Conservation (phyloP, 2,888 invertebrate genomes). For the Hyposoter didymator region DNA sequence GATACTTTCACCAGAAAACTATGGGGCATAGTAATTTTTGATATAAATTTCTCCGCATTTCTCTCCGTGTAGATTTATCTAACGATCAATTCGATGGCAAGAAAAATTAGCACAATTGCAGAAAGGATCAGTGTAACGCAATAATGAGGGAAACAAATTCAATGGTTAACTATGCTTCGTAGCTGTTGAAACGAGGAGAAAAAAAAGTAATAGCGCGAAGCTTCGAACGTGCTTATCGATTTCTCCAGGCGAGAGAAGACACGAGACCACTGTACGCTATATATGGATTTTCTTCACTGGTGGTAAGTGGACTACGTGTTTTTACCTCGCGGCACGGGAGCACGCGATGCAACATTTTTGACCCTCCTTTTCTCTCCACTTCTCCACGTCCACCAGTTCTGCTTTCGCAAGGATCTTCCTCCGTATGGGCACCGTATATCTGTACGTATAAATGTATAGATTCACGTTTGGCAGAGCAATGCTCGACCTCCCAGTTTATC, state of each 20-base stretch:
- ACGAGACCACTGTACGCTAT: slow-evolving; percentile 44
- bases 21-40: no score
- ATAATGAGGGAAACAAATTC: slow-evolving; percentile 48
- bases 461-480: slow-evolving; percentile 56
- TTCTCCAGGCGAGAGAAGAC: slow-evolving; percentile 61
- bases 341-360: slow-evolving; percentile 68
- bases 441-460: slow-evolving; percentile 22
- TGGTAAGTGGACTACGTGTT: slow-evolving; percentile 65
- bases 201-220: slow-evolving; percentile 30
- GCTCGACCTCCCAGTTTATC: slow-evolving; percentile 63
- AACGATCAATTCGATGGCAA: neutral
- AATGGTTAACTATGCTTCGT: slow-evolving; percentile 20
- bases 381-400: slow-evolving; percentile 26
- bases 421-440: slow-evolving; percentile 21
- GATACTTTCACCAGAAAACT: no score
- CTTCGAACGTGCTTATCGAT: slow-evolving; percentile 63
- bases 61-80: no score
- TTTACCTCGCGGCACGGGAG: slow-evolving; percentile 59
- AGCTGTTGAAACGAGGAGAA: slow-evolving; percentile 3
- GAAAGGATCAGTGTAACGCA: neutral
- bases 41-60: no score
- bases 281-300: slow-evolving; percentile 59
- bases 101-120: neutral
- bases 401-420: slow-evolving; percentile 56
- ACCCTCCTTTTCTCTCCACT: slow-evolving; percentile 55